phyloP scores from a whole-genome alignment of 2,113 vertebrate species.

The Colius striatus region DNA sequence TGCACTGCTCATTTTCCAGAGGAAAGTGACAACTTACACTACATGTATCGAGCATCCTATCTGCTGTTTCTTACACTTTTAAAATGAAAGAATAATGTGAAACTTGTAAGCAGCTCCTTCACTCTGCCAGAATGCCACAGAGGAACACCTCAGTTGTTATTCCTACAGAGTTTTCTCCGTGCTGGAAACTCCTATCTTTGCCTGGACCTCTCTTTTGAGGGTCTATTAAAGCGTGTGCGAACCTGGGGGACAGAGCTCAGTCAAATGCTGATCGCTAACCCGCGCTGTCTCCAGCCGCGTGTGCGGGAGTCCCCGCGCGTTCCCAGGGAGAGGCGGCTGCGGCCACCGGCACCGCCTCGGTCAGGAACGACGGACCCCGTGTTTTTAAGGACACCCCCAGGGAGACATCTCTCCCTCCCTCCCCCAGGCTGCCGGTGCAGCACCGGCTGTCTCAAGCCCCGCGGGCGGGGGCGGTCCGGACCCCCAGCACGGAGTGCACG shows the following conservation, averaged over 20 bases:
- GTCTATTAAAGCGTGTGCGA: rapidly evolving
- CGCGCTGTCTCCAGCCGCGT: no score
- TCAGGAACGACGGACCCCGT: no score
- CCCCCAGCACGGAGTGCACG: no score
- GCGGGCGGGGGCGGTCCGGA: no score
- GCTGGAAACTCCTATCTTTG: not conserved
- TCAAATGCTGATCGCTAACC: no score
- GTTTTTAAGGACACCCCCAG: no score
- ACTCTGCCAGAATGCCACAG: rapidly evolving
- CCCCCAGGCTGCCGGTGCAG: no score
- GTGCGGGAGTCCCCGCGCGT: no score
- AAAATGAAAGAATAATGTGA: not conserved
- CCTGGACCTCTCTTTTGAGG: no score
- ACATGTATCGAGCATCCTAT: rapidly evolving
- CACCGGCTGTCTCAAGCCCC: no score
- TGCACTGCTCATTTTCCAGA: rapidly evolving
- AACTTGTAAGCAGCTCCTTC: not conserved
- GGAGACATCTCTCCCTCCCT: no score
- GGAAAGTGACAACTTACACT: not conserved
- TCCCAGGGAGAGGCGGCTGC: not conserved
- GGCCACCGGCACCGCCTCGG: not conserved
- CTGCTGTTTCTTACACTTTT: not conserved
- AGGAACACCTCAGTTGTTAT: rapidly evolving
- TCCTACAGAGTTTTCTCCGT: rapidly evolving
- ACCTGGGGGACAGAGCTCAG: not conserved